phyloP scores from a whole-genome alignment of 2,888 invertebrate species.

The Noctua janthe region DNA sequence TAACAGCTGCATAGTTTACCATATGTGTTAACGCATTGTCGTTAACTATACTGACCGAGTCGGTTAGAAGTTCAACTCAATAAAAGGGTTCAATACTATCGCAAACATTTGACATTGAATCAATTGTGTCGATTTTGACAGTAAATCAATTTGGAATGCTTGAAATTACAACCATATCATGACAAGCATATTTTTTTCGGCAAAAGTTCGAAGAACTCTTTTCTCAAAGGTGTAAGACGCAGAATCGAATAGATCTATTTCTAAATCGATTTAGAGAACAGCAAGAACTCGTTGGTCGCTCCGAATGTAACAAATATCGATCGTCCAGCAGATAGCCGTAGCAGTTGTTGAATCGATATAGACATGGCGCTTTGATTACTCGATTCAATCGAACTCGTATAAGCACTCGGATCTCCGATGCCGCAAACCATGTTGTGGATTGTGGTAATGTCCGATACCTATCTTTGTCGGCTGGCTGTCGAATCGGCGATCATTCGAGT shows the following conservation, averaged over 20 bases:
- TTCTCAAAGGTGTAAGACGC: constrained; percentile 56
- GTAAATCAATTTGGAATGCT: constrained; percentile 86
- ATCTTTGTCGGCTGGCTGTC: constrained; percentile 85
- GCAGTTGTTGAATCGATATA: constrained; percentile 87
- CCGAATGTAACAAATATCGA: constrained; percentile 88
- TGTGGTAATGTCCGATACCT: constrained; percentile 86
- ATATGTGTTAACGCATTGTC: constrained; percentile 76
- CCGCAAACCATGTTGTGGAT: constrained; percentile 80
- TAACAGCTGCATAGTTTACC: constrained; percentile 73
- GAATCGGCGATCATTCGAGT: constrained; percentile 81
- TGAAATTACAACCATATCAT: constrained; percentile 58
- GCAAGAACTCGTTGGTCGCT: constrained; percentile 78
- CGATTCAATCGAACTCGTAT: constrained; percentile 86
- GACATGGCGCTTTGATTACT: constrained; percentile 89
- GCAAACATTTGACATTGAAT: constrained; percentile 86
- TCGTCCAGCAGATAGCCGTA: constrained; percentile 85
- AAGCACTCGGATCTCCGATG: constrained; percentile 76
- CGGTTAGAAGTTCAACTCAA: constrained; percentile 80
- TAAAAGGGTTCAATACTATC: constrained; percentile 81
- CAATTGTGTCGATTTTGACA: constrained; percentile 86
- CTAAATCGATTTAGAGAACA: constrained; percentile 67
- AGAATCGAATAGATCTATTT: constrained; percentile 62
- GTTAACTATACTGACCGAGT: constrained; percentile 70
- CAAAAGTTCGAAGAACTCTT: constrained; percentile 50
- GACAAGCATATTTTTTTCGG: background rate